Conservation (phyloP, 2,113 vertebrate species). For the Ctenodactylus gundi region DNA sequence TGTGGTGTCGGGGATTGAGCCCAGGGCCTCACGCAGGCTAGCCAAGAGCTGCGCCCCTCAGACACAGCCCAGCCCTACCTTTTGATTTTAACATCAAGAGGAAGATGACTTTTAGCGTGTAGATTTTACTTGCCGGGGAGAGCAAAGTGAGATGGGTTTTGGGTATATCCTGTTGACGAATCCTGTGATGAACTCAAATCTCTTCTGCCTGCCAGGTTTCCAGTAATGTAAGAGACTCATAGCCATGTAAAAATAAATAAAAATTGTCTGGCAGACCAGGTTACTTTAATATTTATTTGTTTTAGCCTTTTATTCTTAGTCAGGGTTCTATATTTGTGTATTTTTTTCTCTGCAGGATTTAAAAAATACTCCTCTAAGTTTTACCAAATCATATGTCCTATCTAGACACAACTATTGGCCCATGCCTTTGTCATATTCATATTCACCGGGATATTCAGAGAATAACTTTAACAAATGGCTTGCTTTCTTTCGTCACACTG, state of each 20-base stretch:
- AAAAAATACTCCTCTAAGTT: neutral
- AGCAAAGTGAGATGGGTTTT: neutral
- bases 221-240: neutral
- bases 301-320: neutral
- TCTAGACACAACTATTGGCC: neutral
- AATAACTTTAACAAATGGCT: neutral
- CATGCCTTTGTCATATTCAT: neutral
- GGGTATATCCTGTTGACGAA: neutral
- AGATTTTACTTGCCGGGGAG: neutral
- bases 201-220: neutral
- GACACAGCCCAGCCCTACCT: neutral
- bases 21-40: no score
- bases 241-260: neutral
- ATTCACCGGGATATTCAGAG: neutral
- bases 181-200: neutral
- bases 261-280: neutral
- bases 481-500: no score
- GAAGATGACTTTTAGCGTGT: neutral
- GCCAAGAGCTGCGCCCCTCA: neutral
- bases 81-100: neutral
- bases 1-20: neutral
- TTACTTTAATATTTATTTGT: neutral
- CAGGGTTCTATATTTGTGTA: neutral
- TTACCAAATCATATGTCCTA: neutral
- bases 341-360: neutral